These are phyloP conservation scores for Euproctis similis DNA, from an alignment of 2,888 invertebrate genomes.

Conservation along the genomic window DNA sequence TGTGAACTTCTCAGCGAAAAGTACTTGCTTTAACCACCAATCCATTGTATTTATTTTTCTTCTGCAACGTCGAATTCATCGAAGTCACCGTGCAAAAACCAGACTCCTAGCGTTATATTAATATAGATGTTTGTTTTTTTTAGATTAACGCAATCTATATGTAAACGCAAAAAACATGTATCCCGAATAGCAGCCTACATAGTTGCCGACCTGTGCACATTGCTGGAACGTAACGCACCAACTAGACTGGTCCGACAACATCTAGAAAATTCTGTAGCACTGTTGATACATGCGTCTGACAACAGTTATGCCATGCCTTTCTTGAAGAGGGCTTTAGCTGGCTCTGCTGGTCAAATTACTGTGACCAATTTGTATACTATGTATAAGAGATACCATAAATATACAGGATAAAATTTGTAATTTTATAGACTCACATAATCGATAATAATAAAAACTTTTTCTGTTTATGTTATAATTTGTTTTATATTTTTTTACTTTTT, in stretches of 20 bases:
- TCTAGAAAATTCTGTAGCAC: constrained; percentile 52
- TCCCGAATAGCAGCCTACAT: constrained; percentile 61
- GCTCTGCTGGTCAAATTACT: constrained; percentile 51
- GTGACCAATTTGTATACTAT: constrained; percentile 56
- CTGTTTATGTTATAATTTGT: no score
- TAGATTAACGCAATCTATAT: constrained; percentile 62
- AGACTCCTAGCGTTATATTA: no score
- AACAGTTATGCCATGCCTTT: constrained; percentile 56
- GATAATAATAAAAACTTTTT: no score
- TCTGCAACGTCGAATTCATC: no score
- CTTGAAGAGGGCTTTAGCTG: constrained; percentile 51
- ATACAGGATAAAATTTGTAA: no score
- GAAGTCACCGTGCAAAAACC: no score
- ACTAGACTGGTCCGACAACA: constrained; percentile 51
- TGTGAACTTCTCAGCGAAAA: no score
- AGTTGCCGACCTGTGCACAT: constrained; percentile 54
- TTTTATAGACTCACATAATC: no score
- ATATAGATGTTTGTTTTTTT: constrained; percentile 21
- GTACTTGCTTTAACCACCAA: no score
- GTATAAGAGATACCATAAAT: constrained; percentile 69
- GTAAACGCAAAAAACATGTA: constrained; percentile 58
- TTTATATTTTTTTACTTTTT: no score
- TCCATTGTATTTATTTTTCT: no score
- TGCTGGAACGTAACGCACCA: constrained; percentile 47
- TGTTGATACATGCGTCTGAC: constrained; percentile 54